Conservation (phyloP, 2,113 vertebrate genomes). For the Coregonus clupeaformis region DNA sequence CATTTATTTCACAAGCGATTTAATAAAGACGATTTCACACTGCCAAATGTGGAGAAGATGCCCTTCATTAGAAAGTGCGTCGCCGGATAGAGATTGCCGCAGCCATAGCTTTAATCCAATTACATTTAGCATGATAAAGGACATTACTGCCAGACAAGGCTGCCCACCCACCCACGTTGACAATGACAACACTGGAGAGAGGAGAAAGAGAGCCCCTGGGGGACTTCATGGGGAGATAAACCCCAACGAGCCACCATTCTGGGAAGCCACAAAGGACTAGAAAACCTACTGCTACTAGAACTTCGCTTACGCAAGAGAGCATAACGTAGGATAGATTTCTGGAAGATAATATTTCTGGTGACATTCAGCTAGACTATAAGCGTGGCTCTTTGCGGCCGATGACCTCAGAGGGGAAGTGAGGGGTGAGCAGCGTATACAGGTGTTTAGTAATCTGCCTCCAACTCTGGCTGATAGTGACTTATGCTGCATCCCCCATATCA, state of each 20-base stretch:
- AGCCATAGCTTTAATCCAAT: conserved; percentile 69
- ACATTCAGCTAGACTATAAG: no score
- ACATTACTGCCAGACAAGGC: conserved; percentile 45
- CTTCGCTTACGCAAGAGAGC: no score
- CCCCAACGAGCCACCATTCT: background rate
- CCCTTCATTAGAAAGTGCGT: conserved; percentile 64
- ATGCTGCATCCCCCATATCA: conserved; percentile 34
- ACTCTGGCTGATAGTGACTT: conserved; percentile 39
- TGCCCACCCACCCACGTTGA: conserved; percentile 31
- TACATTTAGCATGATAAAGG: conserved; percentile 65
- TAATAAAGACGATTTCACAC: conserved; percentile 71
- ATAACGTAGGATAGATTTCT: no score
- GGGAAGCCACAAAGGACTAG: no score
- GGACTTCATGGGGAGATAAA: background rate
- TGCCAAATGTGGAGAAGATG: conserved; percentile 62
- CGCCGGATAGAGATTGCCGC: conserved; percentile 33
- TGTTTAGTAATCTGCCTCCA: background rate
- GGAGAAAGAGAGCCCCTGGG: background rate
- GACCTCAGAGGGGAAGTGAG: no score
- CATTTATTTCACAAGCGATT: conserved; percentile 63
- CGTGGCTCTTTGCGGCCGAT: no score
- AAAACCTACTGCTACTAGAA: no score
- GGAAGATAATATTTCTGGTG: no score
- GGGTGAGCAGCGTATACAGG: no score
- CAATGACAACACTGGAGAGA: conserved; percentile 1